phyloP scores from a whole-genome alignment of 1,140 invertebrate genomes.

The Drosophila santomea region DNA sequence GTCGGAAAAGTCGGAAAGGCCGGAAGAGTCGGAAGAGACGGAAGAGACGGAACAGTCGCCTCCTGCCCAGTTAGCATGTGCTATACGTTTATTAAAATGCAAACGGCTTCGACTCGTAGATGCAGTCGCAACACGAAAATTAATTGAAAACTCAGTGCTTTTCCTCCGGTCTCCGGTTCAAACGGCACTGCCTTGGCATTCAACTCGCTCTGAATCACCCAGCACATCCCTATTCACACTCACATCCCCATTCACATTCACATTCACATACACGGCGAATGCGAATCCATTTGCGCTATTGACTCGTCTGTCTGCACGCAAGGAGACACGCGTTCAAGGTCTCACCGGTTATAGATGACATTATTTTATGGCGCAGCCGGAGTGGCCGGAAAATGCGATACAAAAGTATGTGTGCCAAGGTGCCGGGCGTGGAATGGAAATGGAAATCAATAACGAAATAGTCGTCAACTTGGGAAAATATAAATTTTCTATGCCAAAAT shows the following conservation, averaged over 20 bases:
- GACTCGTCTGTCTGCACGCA: slow-evolving; percentile 74
- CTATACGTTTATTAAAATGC: slow-evolving; percentile 71
- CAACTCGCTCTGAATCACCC: slow-evolving; percentile 4
- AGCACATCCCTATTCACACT: not conserved
- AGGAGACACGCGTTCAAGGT: slow-evolving; percentile 54
- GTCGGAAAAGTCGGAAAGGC: slow-evolving; percentile 13
- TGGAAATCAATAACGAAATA: slow-evolving; percentile 63
- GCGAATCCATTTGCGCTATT: slow-evolving; percentile 69
- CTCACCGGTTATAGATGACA: slow-evolving; percentile 63
- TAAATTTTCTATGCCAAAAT: not conserved
- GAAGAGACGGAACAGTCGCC: slow-evolving; percentile 11
- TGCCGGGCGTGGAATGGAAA: slow-evolving; percentile 43
- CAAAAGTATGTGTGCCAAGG: slow-evolving; percentile 58
- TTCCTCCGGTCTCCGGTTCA: slow-evolving; percentile 4
- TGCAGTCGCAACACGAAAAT: slow-evolving; percentile 53
- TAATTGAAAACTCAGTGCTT: slow-evolving; percentile 72
- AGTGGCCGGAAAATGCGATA: slow-evolving; percentile 28
- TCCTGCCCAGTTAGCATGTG: slow-evolving; percentile 61
- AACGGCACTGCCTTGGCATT: slow-evolving; percentile 10
- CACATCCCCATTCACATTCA: too few relatives aligned
- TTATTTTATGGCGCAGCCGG: slow-evolving; percentile 52
- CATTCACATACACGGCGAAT: slow-evolving; percentile 23
- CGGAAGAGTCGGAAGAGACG: slow-evolving; percentile 13
- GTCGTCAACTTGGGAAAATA: not conserved
- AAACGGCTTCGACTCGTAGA: slow-evolving; percentile 24